These are phyloP conservation scores for Dasypogon diadema DNA, from an alignment of 2,888 invertebrate species.

Conservation along the genomic window DNA sequence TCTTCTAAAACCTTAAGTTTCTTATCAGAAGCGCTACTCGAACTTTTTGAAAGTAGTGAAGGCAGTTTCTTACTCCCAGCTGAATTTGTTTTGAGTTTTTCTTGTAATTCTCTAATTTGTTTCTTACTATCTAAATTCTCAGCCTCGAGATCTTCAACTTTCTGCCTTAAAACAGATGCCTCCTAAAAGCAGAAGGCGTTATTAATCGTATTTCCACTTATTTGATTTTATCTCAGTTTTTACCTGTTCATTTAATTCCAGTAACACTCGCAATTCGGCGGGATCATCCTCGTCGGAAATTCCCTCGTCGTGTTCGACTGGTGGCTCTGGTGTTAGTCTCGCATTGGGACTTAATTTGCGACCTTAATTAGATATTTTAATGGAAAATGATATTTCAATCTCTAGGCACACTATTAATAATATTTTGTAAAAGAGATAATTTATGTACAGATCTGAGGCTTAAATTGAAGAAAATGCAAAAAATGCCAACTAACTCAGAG, in stretches of 20 bases:
- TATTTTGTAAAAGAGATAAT: too few relatives aligned
- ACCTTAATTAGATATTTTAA: constrained; percentile 66
- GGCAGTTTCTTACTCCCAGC: constrained; percentile 54
- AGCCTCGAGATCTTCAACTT: constrained; percentile 85
- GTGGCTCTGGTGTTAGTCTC: constrained; percentile 74
- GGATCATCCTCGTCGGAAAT: constrained; percentile 85
- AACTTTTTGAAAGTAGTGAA: constrained; percentile 59
- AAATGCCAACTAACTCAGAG: too few relatives aligned
- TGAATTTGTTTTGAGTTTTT: constrained; percentile 73
- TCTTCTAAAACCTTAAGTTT: constrained; percentile 75
- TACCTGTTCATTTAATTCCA: constrained; percentile 89
- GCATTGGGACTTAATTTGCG: constrained; percentile 78
- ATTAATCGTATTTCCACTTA: neutral
- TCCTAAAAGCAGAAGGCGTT: constrained; percentile 74
- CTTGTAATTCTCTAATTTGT: constrained; percentile 82
- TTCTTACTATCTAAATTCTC: constrained; percentile 81
- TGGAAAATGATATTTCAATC: neutral
- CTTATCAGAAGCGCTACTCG: constrained; percentile 60
- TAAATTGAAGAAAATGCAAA: too few relatives aligned
- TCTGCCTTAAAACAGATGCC: constrained; percentile 83
- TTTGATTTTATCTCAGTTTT: neutral
- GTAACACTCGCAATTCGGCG: constrained; percentile 83
- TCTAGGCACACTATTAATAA: too few relatives aligned
- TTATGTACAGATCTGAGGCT: too few relatives aligned
- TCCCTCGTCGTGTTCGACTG: constrained; percentile 79